Conservation (phyloP, 2,888 invertebrate genomes). For the Panorpa germanica region DNA sequence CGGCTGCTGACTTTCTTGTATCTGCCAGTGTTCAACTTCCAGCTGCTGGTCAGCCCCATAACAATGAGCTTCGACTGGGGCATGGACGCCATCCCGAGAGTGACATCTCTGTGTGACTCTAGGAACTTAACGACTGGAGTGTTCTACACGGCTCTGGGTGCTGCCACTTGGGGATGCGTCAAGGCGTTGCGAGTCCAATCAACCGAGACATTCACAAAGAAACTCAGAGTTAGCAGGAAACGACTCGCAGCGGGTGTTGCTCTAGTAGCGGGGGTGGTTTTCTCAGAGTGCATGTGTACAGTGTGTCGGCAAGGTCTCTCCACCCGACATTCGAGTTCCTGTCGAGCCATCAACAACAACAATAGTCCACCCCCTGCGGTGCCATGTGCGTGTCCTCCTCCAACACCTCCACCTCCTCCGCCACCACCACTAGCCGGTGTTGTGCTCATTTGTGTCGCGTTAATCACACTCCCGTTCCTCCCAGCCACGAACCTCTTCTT, state of each 20-base stretch:
- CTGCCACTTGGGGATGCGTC: conserved; percentile 18
- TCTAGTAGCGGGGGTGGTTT: too few species aligned
- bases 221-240: too few species aligned
- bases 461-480: conserved; percentile 80
- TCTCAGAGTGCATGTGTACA: too few species aligned
- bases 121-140: conserved; percentile 57
- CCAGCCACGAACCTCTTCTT: conserved; percentile 93
- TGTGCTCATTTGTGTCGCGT: conserved; percentile 42
- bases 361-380: conserved; percentile 29
- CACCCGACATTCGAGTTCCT: conserved; percentile 47
- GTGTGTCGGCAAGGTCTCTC: conserved; percentile 47
- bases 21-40: conserved; percentile 80
- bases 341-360: conserved; percentile 53
- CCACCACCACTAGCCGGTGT: conserved; percentile 17
- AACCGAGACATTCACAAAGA: background rate
- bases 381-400: conserved; percentile 4
- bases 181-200: conserved; percentile 6
- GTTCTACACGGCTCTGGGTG: conserved; percentile 43
- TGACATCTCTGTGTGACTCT: conserved; percentile 56
- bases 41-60: conserved; percentile 69
- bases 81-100: conserved; percentile 87
- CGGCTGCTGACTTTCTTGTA: conserved; percentile 80
- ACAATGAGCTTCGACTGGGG: conserved; percentile 96
- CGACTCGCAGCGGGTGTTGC: too few species aligned
- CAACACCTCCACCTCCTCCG: conserved; percentile 11